Evolutionary conservation across 1,140 invertebrate species (phyloP), one percentile per base, ranked within the genome.

Genomic region (Nylanderia fulva): DNA sequence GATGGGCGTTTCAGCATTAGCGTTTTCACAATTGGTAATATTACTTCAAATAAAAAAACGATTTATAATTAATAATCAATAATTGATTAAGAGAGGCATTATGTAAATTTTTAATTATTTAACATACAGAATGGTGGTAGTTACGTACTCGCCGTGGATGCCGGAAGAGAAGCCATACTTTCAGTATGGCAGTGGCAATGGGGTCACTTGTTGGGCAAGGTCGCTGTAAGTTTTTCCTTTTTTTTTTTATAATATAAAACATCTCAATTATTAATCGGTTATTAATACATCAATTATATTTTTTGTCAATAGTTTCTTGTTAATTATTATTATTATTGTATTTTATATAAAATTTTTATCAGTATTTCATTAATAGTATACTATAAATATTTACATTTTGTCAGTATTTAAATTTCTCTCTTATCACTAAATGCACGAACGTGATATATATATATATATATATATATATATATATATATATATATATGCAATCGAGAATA

Each of bases 161-260:
- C 96, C 15, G 97, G 97, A 1, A 96, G 97, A 82, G 98, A 98
- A 92, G 97, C 97, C 90, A 98, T 98, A 85, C 95, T 98, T 7
- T 98, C 97, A 0, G 97, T 98, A 15, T 98, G 98, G 98, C 97
- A 98, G 90, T 98, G 98, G 98, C 97, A 98, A 92, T 98, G 97
- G 97, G 97, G 97, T 82, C 97, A 98, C 94, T 94, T 98, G 56
- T 95, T 98, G 18, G 98, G 98, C 80, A 98, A 98, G 97, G 97
- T 98, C 58, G 97, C 98, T 77, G 97, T 98, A 95, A 96, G 97
- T 96, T 82, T 54, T 39, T n/a, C n/a, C n/a, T 7, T n/a, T 21
- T 3, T 7, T 54, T 58, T 0, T 18, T 11, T 48, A 4, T 45
- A 48, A 18, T 48, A 18, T 1, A 48, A 1, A 18, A 48, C n/a